Percentiles rank a stretch among this genome's conserved stretches.
Conservation (phyloP, 1,140 invertebrate genomes). For the Delia radicum region DNA sequence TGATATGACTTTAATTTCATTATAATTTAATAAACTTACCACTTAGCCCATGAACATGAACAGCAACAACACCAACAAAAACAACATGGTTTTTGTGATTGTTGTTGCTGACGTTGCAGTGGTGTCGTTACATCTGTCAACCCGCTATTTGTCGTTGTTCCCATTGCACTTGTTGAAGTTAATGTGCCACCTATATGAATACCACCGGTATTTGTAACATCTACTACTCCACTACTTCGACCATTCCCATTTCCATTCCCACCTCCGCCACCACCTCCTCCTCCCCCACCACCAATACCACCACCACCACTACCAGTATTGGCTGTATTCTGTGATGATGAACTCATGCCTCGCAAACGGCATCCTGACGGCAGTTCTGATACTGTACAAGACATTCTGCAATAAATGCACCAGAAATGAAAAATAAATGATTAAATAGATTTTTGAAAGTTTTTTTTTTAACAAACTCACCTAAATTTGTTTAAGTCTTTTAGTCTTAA, state of each 20-base stretch:
- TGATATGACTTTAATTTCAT: too few relatives aligned
- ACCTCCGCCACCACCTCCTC: conserved; percentile 29
- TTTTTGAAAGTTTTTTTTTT: neutral
- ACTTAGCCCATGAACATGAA: conserved; percentile 65
- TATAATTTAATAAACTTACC: too few relatives aligned
- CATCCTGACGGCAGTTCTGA: conserved; percentile 54
- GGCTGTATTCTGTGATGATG: conserved; percentile 36
- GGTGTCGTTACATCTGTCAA: conserved; percentile 40
- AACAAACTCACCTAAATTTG: conserved; percentile 7
- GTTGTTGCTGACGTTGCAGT: conserved; percentile 41
- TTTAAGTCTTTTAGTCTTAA: conserved; percentile 23
- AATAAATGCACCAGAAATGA: neutral
- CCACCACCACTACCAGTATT: conserved; percentile 34
- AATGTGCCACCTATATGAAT: conserved; percentile 30
- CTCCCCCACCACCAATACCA: conserved; percentile 35
- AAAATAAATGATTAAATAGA: neutral
- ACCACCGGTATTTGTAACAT: neutral
- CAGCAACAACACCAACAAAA: conserved; percentile 73
- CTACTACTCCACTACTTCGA: conserved; percentile 7
- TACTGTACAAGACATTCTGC: conserved; percentile 55
- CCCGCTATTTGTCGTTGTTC: conserved; percentile 31
- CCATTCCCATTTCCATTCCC: conserved; percentile 29
- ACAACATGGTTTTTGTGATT: conserved; percentile 61
- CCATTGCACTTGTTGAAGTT: conserved; percentile 32
- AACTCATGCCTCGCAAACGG: conserved; percentile 54